phyloP scores from a whole-genome alignment of 1,140 invertebrate species.

The Drosophila parvula region DNA sequence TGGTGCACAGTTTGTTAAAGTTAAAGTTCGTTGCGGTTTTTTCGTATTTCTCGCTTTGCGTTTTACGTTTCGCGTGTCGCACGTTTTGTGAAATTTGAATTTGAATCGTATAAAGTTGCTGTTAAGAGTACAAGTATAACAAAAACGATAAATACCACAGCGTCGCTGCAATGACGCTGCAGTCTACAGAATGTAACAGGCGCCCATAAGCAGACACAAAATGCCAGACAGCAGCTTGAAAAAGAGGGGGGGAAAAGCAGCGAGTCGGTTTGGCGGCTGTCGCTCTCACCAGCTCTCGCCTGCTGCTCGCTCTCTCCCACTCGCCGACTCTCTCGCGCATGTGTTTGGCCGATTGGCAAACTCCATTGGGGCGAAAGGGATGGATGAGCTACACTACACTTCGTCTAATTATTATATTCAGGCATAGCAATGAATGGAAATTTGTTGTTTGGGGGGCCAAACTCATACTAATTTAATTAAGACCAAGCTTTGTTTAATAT shows the following conservation, averaged over 20 bases:
- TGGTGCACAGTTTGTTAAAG: conserved; percentile 18
- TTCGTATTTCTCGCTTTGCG: conserved; percentile 28
- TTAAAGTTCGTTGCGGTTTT: conserved; percentile 48
- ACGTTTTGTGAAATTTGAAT: conserved; percentile 67
- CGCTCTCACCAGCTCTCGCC: conserved; percentile 4
- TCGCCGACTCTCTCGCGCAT: conserved; percentile 54
- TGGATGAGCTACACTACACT: conserved; percentile 13
- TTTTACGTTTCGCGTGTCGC: conserved; percentile 58
- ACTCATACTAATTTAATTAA: conserved; percentile 18
- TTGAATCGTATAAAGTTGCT: conserved; percentile 29
- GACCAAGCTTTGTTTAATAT: conserved; percentile 23
- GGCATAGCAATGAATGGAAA: conserved; percentile 34
- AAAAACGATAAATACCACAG: conserved; percentile 31
- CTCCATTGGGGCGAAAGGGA: conserved; percentile 11
- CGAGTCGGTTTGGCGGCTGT: conserved; percentile 1
- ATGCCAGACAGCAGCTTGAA: conserved; percentile 39
- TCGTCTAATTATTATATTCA: conserved; percentile 42
- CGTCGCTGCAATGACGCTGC: conserved; percentile 81
- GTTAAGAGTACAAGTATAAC: conserved; percentile 30
- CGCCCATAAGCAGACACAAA: conserved; percentile 44
- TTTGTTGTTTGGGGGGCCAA: conserved; percentile 22
- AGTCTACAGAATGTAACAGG: conserved; percentile 83
- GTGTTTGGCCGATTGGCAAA: conserved; percentile 46
- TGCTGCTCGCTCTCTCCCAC: conserved; percentile 14
- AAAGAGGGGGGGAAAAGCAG: conserved; percentile 21